Evolutionary conservation across 2,888 invertebrate genomes (phyloP), one percentile per base, ranked within the genome.

Genomic region (Eilema griseolum): DNA sequence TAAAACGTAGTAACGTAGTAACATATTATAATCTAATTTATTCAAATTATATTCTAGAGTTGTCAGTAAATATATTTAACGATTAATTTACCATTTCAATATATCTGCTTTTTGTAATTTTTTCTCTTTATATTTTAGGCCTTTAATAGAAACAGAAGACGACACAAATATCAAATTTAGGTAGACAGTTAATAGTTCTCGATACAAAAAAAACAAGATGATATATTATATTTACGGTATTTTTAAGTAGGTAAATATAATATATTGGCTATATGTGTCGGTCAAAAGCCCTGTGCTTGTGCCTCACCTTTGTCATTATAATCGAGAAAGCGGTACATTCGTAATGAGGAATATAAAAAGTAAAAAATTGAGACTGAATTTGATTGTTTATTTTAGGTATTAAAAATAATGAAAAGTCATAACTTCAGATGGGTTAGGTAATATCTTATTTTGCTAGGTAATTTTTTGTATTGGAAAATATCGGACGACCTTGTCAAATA

Each of bases 1-100:
- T n/a, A 52, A 52, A 52, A n/a, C n/a, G 12, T 62, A 2, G 16
- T n/a, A n/a, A 0, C 31, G 14, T 11, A 41, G 24, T 62, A 24
- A 41, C 41, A 1, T 24, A 73, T 78, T 52, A 20, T 46, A 46
- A 20, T 72, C 24, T 56, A 81, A 79, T 72, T 62, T 79, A 76
- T 79, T 76, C 46, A 70, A 79, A 79, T 76, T 69, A 0, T 31
- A 72, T 64, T 66, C 61, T 70, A 73, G 66, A 28, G 28, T 56
- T 71, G 59, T 12, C 24, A 5, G 52, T 71, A 41, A 24, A 71
- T 61, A 69, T 46, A 68, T 71, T 63, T 20, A 20, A 56, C 59
- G 64, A 69, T 70, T 72, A 67, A 72, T 75, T 67, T 70, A 74
- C 11, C n/a, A 16, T 57, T 67, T 70, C 57, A 60, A 46, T 71